Evolutionary conservation across 2,888 invertebrate species (phyloP).

Genomic region (Amphiduros pacificus): DNA sequence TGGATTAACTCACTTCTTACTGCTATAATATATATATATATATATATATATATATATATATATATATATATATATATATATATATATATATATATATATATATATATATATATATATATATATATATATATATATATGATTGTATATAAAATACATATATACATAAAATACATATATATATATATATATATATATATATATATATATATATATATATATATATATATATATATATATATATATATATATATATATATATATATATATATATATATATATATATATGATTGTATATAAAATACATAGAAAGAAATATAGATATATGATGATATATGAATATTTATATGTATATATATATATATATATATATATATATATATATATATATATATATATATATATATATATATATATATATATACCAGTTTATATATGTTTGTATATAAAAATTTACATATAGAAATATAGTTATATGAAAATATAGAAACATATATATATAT

Average conservation of each 20-base stretch:
- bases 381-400: background rate
- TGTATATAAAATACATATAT: too few species aligned
- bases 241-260: background rate
- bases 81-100: background rate
- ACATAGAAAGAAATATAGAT: background rate
- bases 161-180: too few species aligned
- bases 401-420: background rate
- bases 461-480: too few species aligned
- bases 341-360: constrained; percentile 1
- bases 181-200: too few species aligned
- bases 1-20: too few species aligned
- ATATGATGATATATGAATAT: background rate
- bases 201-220: constrained; percentile 1
- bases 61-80: constrained; percentile 9
- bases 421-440: background rate
- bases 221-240: constrained; percentile 1
- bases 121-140: background rate
- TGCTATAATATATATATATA: too few species aligned
- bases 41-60: background rate
- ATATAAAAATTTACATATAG: too few species aligned
- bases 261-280: background rate
- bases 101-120: too few species aligned
- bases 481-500: too few species aligned
- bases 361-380: constrained; percentile 10
- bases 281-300: background rate